phyloP scores from a whole-genome alignment of 2,113 vertebrate species.

The Oryzias melastigma region DNA sequence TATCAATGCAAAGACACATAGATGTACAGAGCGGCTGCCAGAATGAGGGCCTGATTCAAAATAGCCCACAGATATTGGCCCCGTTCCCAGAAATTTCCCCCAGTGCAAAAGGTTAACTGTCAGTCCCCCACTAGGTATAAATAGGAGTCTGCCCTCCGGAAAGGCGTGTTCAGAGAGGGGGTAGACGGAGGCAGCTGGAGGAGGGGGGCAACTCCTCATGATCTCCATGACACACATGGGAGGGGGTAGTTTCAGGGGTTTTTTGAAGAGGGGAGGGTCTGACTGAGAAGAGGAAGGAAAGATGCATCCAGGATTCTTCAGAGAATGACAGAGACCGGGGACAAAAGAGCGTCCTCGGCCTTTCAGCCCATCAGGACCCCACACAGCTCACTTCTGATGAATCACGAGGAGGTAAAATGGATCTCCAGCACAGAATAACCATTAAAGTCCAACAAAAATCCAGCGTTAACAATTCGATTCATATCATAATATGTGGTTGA shows the following conservation, averaged over 20 bases:
- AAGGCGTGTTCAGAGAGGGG: constrained; percentile 62
- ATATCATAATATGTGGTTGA: no score
- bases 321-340: constrained; percentile 49
- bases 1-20: constrained; percentile 15
- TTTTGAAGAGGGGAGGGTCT: constrained; percentile 15
- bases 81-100: constrained; percentile 69
- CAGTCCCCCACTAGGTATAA: constrained; percentile 77
- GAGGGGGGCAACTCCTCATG: constrained; percentile 45
- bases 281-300: constrained; percentile 24
- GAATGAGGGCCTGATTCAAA: constrained; percentile 51
- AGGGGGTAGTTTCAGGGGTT: constrained; percentile 35
- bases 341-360: constrained; percentile 63
- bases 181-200: constrained; percentile 25
- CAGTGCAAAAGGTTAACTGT: constrained; percentile 80
- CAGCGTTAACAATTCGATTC: no score
- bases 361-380: constrained; percentile 48
- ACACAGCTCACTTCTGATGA: constrained; percentile 36
- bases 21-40: constrained; percentile 36
- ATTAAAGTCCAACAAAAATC: no score
- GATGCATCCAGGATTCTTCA: constrained; percentile 50
- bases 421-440: no score
- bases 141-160: constrained; percentile 73
- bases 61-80: constrained; percentile 66
- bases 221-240: constrained; percentile 54
- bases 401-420: no score